phyloP scores from a whole-genome alignment of 2,797 vertebrate genomes.

The Clarias platycephalus region DNA sequence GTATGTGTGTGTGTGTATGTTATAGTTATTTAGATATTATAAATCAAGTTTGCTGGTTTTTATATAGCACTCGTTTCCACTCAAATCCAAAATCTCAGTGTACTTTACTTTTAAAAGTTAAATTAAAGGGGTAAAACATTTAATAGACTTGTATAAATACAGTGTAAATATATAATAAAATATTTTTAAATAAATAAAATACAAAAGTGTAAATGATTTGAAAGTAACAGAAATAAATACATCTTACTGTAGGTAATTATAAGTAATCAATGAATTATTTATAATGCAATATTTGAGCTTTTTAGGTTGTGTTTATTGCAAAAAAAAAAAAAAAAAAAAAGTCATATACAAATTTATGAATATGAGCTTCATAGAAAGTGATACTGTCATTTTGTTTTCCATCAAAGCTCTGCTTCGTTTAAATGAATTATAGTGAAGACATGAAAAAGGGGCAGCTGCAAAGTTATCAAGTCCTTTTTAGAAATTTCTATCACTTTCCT shows the following conservation, averaged over 20 bases:
- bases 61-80: too few species aligned
- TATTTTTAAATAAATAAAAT: neutral
- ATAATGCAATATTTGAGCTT: neutral
- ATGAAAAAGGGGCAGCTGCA: neutral
- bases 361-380: neutral
- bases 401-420: neutral
- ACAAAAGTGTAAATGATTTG: neutral
- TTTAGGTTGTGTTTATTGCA: neutral
- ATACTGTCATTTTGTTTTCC: neutral
- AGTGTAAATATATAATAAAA: neutral
- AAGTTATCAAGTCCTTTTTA: neutral
- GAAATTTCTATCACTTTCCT: neutral
- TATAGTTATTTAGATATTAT: too few species aligned
- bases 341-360: neutral
- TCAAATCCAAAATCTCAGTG: neutral
- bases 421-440: neutral
- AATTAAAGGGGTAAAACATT: neutral
- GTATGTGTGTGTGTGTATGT: too few species aligned
- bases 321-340: too few species aligned
- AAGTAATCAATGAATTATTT: neutral
- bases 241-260: neutral
- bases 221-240: neutral
- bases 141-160: neutral
- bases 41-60: neutral
- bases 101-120: neutral